Base-by-base conservation (phyloP, 1,140 invertebrate species). In the Tyrophagus putrescentiae region DNA sequence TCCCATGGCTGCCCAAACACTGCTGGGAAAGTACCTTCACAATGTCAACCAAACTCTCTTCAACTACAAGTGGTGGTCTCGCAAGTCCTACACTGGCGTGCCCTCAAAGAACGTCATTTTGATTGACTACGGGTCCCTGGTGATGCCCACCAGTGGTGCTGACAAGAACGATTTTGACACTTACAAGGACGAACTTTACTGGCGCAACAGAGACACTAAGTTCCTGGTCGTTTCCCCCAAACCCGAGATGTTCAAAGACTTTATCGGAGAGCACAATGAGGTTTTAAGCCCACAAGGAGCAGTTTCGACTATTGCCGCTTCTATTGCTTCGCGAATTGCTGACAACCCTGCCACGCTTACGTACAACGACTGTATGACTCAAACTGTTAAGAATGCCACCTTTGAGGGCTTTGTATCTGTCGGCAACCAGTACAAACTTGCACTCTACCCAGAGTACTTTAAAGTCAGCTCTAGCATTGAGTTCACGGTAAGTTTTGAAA, bases 391-490 rank as follows among this genome's bases (percentile, higher is more conserved):
- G 4, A 45, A 48, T 23, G 39, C 21, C 1, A 7, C 23, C n/a
- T 25, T 27, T 23, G 41, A 4, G 21, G 62, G 57, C 11, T 64
- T 33, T 27, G 29, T 63, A 1, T 62, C 56, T n/a, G 60, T 58
- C 1, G 61, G 60, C 0, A 28, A 48, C 18, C 45, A 25, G 33
- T 62, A 64, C 23, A 48, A 64, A 21, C 60, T 57, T 57, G 60
- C 60, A 6, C 62, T 64, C 50, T 63, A 56, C 48, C 64, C 64
- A 11, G 56, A 64, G 32, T 60, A 44, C 50, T 64, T 63, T 31
- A 31, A 53, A 3, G 41, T 33, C 33, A 64, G 61, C 28, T 57
- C 9, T 13, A 28, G 4, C 16, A 60, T 60, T 36, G 39, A 53
- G 41, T 52, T 60, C 21, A 54, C 29, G 25, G 59, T 60, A 60